A percentile compares a stretch with the other conserved stretches of the same genome.
phyloP scores from a whole-genome alignment of 1,140 invertebrate species.

The Chionoecetes opilio region DNA sequence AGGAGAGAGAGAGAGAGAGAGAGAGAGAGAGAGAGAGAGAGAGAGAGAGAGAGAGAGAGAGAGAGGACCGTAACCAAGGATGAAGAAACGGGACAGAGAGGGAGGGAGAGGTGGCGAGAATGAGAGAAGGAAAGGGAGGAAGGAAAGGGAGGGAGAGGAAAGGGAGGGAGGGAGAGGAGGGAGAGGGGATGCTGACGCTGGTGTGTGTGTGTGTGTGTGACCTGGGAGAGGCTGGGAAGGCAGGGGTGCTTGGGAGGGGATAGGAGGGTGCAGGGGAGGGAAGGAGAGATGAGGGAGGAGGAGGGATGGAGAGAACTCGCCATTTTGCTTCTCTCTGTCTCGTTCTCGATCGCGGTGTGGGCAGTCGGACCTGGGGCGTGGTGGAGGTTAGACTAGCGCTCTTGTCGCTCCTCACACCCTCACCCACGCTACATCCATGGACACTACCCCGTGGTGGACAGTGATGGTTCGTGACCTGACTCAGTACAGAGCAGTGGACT shows the following conservation, averaged over 20 bases:
- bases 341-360: neutral
- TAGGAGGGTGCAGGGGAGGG: neutral
- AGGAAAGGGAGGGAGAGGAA: neutral
- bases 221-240: neutral
- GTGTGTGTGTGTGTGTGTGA: neutral
- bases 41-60: neutral
- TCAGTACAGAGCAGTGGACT: slow-evolving; percentile 1
- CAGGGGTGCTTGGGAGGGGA: neutral
- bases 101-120: neutral
- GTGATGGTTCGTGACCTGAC: neutral
- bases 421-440: neutral
- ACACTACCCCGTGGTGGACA: neutral
- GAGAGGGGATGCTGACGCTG: neutral
- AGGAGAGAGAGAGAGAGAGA: neutral
- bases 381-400: neutral
- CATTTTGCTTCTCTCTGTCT: slow-evolving; percentile 50
- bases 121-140: neutral
- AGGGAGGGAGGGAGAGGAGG: neutral
- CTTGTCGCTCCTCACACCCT: neutral
- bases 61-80: slow-evolving; percentile 2
- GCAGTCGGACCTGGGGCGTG: slow-evolving; percentile 12
- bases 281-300: neutral
- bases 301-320: slow-evolving; percentile 34
- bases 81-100: neutral
- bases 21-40: neutral